Conservation (phyloP, 2,113 vertebrate genomes). For the Osmerus eperlanus region DNA sequence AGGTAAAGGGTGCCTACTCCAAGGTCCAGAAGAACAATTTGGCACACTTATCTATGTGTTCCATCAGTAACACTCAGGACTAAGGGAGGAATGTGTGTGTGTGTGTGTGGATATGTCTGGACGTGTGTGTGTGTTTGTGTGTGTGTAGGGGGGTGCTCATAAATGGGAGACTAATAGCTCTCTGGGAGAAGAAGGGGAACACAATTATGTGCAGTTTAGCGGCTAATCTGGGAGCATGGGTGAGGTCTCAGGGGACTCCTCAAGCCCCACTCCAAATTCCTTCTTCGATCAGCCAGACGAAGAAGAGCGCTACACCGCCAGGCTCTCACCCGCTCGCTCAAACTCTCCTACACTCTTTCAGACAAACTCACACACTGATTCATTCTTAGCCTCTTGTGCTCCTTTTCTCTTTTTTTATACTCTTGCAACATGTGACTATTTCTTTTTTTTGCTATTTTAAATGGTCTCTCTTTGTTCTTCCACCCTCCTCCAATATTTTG, state of each 20-base stretch:
- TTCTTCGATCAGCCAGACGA: slow-evolving; percentile 80
- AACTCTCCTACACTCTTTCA: slow-evolving; percentile 21
- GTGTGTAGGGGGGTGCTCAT: slow-evolving; percentile 68
- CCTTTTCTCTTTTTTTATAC: slow-evolving; percentile 18
- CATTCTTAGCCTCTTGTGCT: slow-evolving; percentile 19
- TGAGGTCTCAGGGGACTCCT: slow-evolving; percentile 83
- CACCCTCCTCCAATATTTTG: slow-evolving; percentile 23
- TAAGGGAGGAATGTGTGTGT: slow-evolving; percentile 68
- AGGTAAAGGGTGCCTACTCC: slow-evolving; percentile 13
- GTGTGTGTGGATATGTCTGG: slow-evolving; percentile 11
- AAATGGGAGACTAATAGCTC: slow-evolving; percentile 88
- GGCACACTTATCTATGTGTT: slow-evolving; percentile 9
- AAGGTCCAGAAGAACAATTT: slow-evolving; percentile 38
- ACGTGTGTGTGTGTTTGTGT: background rate
- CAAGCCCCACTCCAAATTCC: slow-evolving; percentile 89
- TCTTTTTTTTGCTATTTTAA: slow-evolving; percentile 31
- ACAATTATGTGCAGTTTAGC: slow-evolving; percentile 92
- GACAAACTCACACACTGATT: slow-evolving; percentile 11
- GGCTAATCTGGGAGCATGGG: slow-evolving; percentile 89
- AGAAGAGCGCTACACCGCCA: slow-evolving; percentile 31
- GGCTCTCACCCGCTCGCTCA: slow-evolving; percentile 14
- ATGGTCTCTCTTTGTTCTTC: slow-evolving; percentile 26
- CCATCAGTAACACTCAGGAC: slow-evolving; percentile 70
- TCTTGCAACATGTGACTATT: slow-evolving; percentile 34
- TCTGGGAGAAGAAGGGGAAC: slow-evolving; percentile 85